Base-by-base conservation (phyloP, 2,888 invertebrate species). In the Tenthredo mesomela region DNA sequence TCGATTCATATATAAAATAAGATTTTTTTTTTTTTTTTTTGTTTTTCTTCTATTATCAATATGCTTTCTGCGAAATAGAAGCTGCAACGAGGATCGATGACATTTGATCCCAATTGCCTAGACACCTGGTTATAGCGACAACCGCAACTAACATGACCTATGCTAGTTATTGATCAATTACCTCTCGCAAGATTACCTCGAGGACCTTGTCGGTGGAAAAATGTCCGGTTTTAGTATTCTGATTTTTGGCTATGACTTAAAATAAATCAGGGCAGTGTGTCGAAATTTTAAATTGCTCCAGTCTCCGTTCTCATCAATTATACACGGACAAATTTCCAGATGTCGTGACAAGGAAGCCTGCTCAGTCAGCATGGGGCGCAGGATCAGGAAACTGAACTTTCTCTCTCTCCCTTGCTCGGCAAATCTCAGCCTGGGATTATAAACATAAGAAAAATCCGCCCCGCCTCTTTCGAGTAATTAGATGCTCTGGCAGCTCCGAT, bases 301-400 rank as follows among this genome's bases (percentile, higher is more conserved):
- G 61, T 80, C 80, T 37, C 61, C 61, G 21, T 40, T 61, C 80
- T 21, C 58, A 61, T 80, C 80, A 40, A 80, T 80, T 80, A 80
- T 12, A 61, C 5, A 50, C 61, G 43, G 82, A 43, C 50, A 67
- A 50, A 82, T 67, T 50, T 82, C 43, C 15, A 82, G 29, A 47
- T 33, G 43, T 82, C 82, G 82, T 82, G 82, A 82, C 82, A n/a
- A 82, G 82, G 67, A 82, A 82, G 47, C 82, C 61, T 47, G 29
- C 47, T 15, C n/a, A 61, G 9, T 61, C 12, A 10, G 65, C 12
- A 10, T 21, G 29, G 33, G 67, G 43, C 47, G 67, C 82, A 67
- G 82, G 65, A 82, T 70, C 47, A 82, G 82, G 82, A 82, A 82
- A 70, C 21, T 82, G n/a, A 82, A 82, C 82, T 82, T 67, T 82